Percentiles rank a stretch among this genome's conserved stretches.
Evolutionary conservation across 2,113 vertebrate genomes (phyloP).

Genomic region (Stercorarius parasiticus): DNA sequence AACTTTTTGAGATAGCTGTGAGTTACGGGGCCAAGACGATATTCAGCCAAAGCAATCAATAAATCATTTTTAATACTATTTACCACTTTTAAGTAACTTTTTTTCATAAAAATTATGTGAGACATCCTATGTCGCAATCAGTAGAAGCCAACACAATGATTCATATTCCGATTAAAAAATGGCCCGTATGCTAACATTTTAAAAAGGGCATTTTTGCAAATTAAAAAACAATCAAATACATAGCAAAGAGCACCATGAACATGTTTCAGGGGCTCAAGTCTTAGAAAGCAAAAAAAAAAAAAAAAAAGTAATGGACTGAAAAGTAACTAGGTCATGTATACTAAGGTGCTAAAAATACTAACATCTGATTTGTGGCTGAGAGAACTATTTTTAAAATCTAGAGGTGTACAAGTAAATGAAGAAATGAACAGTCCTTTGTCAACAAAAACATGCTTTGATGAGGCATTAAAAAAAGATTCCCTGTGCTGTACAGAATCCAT

Average conservation of each 20-base stretch:
- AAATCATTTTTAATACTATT: neutral
- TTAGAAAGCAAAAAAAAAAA: neutral
- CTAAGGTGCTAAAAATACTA: neutral
- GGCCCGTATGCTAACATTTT: neutral
- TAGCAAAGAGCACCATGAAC: neutral
- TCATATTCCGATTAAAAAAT: neutral
- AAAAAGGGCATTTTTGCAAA: neutral
- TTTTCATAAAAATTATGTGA: neutral
- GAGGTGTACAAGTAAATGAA: neutral
- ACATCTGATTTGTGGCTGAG: neutral
- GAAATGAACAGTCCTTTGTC: neutral
- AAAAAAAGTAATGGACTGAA: neutral
- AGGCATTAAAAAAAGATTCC: neutral
- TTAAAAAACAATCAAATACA: neutral
- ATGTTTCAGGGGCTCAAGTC: neutral
- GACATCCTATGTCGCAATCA: neutral
- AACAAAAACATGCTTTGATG: neutral
- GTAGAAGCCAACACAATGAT: neutral
- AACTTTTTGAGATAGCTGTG: neutral
- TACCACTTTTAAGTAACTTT: neutral
- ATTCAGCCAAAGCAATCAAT: neutral
- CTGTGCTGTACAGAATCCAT: neutral
- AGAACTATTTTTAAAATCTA: slow-evolving; percentile 17
- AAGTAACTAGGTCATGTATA: slow-evolving; percentile 42
- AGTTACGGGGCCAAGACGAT: neutral